Percentiles rank a stretch among this genome's conserved stretches.
Conservation (phyloP, 2,888 invertebrate species). For the Parthenolecanium corni region DNA sequence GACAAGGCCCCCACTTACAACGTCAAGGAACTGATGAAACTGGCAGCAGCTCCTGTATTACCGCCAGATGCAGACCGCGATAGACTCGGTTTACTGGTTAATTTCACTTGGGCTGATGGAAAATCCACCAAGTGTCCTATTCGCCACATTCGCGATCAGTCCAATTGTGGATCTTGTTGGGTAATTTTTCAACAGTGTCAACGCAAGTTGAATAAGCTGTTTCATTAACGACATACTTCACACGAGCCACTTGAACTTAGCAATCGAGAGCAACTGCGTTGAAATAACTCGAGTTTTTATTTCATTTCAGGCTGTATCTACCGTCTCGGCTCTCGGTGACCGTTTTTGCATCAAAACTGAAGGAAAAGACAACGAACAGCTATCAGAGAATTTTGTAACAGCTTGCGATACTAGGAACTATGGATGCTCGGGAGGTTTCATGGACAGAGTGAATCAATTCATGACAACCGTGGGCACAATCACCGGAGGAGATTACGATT, state of each 20-base stretch:
- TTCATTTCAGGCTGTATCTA: slow-evolving; percentile 29
- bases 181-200: no score
- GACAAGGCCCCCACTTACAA: no score
- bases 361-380: slow-evolving; percentile 9
- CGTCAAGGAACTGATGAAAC: not conserved
- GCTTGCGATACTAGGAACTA: slow-evolving; percentile 26
- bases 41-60: not conserved
- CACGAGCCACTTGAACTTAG: no score
- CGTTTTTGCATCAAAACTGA: slow-evolving; percentile 28
- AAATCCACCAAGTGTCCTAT: not conserved
- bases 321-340: slow-evolving; percentile 28
- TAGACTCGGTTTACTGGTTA: not conserved
- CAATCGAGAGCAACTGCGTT: not conserved
- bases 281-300: not conserved
- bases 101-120: not conserved
- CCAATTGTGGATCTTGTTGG: slow-evolving; percentile 70
- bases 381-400: slow-evolving; percentile 27
- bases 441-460: slow-evolving; percentile 26
- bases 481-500: slow-evolving; percentile 29
- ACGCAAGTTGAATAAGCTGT: no score
- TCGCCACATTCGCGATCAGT: slow-evolving; percentile 14
- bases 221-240: no score
- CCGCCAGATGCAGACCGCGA: not conserved
- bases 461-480: slow-evolving; percentile 23
- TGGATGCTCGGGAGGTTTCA: slow-evolving; percentile 29